Evolutionary conservation across 1,140 invertebrate species (phyloP), one percentile per base, ranked within the genome.

Genomic region (Microvelia longipes): DNA sequence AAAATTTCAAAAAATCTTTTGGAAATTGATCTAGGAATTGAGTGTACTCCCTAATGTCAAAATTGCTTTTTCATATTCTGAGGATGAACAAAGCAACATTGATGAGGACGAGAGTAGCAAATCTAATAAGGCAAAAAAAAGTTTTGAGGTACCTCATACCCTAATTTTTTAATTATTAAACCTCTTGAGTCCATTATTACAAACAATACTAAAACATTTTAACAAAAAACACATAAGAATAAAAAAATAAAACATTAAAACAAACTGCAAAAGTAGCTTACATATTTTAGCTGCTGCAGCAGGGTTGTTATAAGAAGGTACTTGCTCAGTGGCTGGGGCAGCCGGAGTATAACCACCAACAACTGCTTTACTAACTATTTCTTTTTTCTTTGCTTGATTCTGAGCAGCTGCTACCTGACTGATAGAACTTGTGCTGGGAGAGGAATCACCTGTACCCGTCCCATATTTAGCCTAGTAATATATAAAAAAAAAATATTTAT

Each of bases 361-460:
- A 50, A 74, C 69, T 5, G 74, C 72, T 69, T 73, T 75, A 24
- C 65, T 72, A 15, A 75, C 61, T 0, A 75, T 71, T 28, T 73
- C 71, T 15, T 71, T 71, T 29, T 73, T 75, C 5, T 13, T 30
- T 14, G 68, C 68, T 0, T 29, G 26, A 13, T 69, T 61, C 1
- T 24, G n/a, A 28, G 29, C 65, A 15, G 30, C n/a, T n/a, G 67
- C 67, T 35, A 29, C 15, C 29, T 30, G 29, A 11, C 24, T 29
- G 1, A 35, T 2, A 67, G 2, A 2, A 67, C n/a, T 14, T 15
- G 5, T 69, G 25, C 28, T 26, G 19, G 69, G 24, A 27, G 60
- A 64, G 14, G n/a, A 61, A 29, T 25, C 28, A 30, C 61, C 60
- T 11, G 66, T 13, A 13, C 69, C 61, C 5, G 72, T 75, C 1